These are phyloP conservation scores for Crenichthys baileyi DNA, from an alignment of 2,797 vertebrate species.

Conservation along the genomic window DNA sequence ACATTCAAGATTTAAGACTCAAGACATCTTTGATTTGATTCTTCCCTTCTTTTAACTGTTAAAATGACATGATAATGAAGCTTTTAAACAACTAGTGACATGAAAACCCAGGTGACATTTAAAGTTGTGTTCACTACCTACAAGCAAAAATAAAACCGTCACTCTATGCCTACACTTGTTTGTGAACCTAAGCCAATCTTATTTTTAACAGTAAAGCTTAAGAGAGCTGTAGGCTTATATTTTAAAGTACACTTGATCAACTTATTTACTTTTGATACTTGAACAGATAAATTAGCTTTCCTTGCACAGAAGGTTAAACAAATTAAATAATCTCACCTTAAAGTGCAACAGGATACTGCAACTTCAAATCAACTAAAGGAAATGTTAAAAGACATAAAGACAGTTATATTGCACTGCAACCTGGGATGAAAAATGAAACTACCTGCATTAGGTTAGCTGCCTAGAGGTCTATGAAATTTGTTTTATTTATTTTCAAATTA, in stretches of 20 bases:
- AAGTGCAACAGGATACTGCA: neutral
- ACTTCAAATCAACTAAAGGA: neutral
- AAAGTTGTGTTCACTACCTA: neutral
- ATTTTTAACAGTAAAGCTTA: neutral
- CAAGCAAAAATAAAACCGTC: neutral
- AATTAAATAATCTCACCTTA: neutral
- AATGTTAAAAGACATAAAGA: neutral
- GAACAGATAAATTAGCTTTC: neutral
- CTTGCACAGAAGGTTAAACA: neutral
- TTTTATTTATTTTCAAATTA: neutral
- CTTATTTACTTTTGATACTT: neutral
- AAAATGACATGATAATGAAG: neutral
- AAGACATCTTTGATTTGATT: conserved; percentile 48
- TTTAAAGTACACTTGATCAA: neutral
- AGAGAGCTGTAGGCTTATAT: neutral
- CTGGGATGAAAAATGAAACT: neutral
- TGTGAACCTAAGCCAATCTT: neutral
- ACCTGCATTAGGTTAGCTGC: neutral
- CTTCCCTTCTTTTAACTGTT: conserved; percentile 5
- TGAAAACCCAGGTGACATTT: neutral
- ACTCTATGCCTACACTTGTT: neutral
- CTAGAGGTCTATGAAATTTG: neutral
- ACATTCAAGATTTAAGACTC: conserved; percentile 46
- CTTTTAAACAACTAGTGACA: neutral
- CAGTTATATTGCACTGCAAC: neutral